Evolutionary conservation across 2,888 invertebrate genomes (phyloP).

Genomic region (Hirudinaria manillensis): DNA sequence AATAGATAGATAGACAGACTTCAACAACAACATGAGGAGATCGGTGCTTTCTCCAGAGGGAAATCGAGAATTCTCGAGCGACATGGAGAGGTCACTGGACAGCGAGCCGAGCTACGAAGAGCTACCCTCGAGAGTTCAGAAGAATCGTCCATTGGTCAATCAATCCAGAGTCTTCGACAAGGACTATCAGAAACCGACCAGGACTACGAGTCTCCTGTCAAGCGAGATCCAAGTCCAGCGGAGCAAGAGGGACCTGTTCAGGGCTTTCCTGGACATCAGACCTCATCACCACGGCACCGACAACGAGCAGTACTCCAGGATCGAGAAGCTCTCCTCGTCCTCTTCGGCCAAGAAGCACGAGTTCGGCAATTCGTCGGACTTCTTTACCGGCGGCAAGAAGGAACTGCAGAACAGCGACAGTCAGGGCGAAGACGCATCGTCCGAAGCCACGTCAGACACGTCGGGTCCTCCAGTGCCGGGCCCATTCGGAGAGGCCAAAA

Average conservation of each 20-base stretch:
- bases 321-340: background rate
- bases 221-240: background rate
- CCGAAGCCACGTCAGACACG: background rate
- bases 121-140: background rate
- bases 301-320: background rate
- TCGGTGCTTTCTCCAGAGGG: no score
- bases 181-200: background rate
- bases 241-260: slow-evolving; percentile 20
- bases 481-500: background rate
- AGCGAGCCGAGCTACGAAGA: no score
- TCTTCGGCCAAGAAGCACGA: background rate
- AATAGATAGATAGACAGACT: no score
- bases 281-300: slow-evolving; percentile 6
- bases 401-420: background rate
- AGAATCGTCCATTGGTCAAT: background rate
- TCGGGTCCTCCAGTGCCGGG: background rate
- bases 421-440: background rate
- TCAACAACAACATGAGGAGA: no score
- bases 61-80: no score
- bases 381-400: background rate
- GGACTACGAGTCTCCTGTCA: no score
- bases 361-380: background rate
- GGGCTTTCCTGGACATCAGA: slow-evolving; percentile 22
- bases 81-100: no score
- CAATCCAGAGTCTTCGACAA: background rate